Conservation (phyloP, 2,797 vertebrate genomes). For the Dipus sagitta region DNA sequence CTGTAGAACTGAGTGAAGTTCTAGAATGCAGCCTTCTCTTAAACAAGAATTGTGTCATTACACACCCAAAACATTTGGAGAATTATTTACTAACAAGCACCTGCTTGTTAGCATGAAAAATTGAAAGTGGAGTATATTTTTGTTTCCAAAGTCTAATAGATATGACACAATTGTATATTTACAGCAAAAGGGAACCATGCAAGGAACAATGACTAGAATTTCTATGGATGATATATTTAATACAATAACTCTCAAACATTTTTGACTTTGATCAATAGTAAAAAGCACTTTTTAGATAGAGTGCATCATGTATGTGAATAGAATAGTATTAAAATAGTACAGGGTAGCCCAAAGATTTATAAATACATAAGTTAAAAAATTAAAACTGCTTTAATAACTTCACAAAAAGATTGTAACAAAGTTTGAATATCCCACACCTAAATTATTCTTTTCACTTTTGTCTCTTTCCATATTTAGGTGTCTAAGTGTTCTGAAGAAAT, state of each 20-base stretch:
- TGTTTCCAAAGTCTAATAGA: slow-evolving; percentile 15
- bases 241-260: slow-evolving; percentile 34
- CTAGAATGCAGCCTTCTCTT: not conserved
- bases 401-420: not conserved
- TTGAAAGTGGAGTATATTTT: not conserved
- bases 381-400: slow-evolving; percentile 41
- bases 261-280: not conserved
- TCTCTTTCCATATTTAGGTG: slow-evolving; percentile 87
- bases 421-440: slow-evolving; percentile 27
- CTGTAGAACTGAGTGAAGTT: not conserved
- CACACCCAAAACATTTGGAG: not conserved
- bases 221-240: not conserved
- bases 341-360: not conserved
- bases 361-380: not conserved
- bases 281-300: slow-evolving; percentile 24
- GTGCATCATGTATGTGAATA: not conserved
- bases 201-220: not conserved
- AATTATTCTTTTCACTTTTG: not conserved
- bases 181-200: slow-evolving; percentile 30
- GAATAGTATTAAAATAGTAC: not conserved
- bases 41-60: not conserved
- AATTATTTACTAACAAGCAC: not conserved
- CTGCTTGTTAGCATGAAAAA: slow-evolving; percentile 21
- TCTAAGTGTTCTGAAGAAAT: slow-evolving; percentile 98
- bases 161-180: not conserved